These are phyloP conservation scores for Bombus picipes DNA, from an alignment of 1,140 invertebrate genomes.

Conservation along the genomic window DNA sequence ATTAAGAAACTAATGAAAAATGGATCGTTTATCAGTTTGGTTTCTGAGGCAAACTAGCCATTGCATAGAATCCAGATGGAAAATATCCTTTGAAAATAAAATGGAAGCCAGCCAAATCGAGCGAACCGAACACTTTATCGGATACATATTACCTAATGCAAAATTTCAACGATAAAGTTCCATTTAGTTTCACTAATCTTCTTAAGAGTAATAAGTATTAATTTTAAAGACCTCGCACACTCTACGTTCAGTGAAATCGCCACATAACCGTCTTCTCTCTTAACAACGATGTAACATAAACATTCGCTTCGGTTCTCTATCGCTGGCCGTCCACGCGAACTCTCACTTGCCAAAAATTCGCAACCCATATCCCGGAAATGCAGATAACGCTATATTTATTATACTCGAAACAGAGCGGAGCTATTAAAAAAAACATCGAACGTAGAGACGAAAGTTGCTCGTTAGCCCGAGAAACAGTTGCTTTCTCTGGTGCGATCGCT, in stretches of 20 bases:
- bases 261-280: neutral
- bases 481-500: neutral
- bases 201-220: neutral
- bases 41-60: no score
- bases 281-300: neutral
- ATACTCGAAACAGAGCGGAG: neutral
- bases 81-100: no score
- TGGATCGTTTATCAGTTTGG: no score
- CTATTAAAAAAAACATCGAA: slow-evolving; percentile 16
- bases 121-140: no score
- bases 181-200: neutral
- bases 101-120: no score
- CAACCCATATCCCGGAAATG: neutral
- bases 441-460: neutral
- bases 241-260: neutral
- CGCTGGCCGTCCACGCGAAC: neutral
- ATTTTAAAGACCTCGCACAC: neutral
- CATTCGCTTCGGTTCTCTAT: neutral
- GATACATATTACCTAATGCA: no score
- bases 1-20: no score
- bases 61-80: no score
- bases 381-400: neutral
- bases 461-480: slow-evolving; percentile 22
- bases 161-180: neutral
- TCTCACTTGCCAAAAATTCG: neutral